phyloP scores from a whole-genome alignment of 1,140 invertebrate species.

The Zaprionus kolodkinae region DNA sequence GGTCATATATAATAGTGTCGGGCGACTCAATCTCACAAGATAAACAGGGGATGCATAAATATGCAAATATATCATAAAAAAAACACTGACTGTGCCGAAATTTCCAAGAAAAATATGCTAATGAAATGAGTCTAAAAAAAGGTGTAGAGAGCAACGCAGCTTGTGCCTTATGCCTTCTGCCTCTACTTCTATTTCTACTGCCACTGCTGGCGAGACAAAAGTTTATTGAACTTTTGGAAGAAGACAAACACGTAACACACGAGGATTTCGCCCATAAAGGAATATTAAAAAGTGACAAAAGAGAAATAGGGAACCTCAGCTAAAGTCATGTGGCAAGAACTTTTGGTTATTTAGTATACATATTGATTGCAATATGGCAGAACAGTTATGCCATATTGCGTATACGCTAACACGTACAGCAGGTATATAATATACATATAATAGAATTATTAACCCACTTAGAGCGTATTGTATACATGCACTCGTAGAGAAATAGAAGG shows the following conservation, averaged over 20 bases:
- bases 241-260: not conserved
- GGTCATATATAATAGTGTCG: conserved; percentile 23
- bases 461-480: too few relatives aligned
- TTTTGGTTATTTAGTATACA: not conserved
- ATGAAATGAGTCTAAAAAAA: conserved; percentile 35
- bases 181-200: not conserved
- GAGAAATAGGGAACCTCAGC: not conserved
- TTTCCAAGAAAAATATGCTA: conserved; percentile 35
- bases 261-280: not conserved
- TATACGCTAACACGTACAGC: conserved; percentile 9
- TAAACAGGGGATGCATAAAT: not conserved
- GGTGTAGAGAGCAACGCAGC: conserved; percentile 36
- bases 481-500: too few relatives aligned
- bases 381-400: conserved; percentile 2
- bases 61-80: not conserved
- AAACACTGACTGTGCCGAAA: conserved; percentile 5
- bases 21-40: conserved; percentile 38
- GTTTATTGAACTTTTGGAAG: conserved; percentile 64
- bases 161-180: not conserved
- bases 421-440: too few relatives aligned
- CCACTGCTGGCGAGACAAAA: conserved; percentile 13
- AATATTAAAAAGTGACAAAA: not conserved
- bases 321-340: not conserved
- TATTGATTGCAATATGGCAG: not conserved
- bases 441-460: too few relatives aligned